phyloP scores from a whole-genome alignment of 2,888 invertebrate species.

The Onthophagus sagittarius region DNA sequence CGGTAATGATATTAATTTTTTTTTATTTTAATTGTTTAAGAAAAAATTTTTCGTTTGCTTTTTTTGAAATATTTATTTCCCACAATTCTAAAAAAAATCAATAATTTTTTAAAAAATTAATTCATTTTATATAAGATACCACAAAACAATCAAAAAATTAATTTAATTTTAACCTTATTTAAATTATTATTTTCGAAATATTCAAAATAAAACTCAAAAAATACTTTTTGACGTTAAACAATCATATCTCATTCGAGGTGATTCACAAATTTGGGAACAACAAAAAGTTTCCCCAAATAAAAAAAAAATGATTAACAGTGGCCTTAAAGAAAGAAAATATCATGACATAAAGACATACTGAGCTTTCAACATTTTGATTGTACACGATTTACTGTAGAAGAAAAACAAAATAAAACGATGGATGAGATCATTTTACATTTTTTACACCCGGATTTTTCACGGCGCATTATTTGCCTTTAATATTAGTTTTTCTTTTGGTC shows the following conservation, averaged over 20 bases:
- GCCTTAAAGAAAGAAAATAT: constrained; percentile 33
- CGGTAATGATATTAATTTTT: no score
- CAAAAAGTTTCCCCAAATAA: constrained; percentile 28
- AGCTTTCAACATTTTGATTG: constrained; percentile 25
- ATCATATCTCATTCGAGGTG: constrained; percentile 34
- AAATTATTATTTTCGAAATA: no score
- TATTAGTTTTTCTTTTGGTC: neutral
- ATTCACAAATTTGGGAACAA: constrained; percentile 32
- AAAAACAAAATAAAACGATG: neutral
- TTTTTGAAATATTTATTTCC: no score
- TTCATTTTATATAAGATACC: no score
- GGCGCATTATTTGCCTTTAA: constrained; percentile 3
- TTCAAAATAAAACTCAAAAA: no score
- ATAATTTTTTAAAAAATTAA: no score
- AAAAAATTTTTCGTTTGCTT: no score
- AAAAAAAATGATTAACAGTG: constrained; percentile 30
- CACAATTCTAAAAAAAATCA: no score
- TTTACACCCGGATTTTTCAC: neutral
- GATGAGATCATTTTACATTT: neutral
- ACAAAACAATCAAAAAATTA: no score
- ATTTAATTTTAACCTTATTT: no score
- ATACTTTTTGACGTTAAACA: constrained; percentile 24
- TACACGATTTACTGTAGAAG: constrained; percentile 30
- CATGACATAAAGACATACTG: constrained; percentile 25
- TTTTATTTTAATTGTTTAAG: no score